Base-by-base conservation (phyloP, 2,113 vertebrate genomes). In the Oceanites oceanicus region DNA sequence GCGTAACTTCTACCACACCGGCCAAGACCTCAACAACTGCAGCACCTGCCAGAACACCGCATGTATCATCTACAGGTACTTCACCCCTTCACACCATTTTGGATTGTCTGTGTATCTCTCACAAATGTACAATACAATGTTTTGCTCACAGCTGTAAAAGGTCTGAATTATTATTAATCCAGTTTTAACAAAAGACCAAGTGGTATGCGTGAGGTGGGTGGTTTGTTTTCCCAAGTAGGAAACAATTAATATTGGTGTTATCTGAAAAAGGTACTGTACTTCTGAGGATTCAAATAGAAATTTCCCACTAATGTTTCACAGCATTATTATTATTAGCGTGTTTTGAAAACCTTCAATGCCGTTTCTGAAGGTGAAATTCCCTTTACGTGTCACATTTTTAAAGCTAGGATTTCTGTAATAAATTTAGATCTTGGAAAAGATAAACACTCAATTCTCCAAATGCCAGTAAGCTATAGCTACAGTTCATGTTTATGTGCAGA, bases 21-120 rank as follows among this genome's bases (percentile, higher is more conserved):
- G 99, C 92, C 99, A 99, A 98, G 99, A 99, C 97, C 99, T 99
- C 90, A 99, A 99, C 99, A 99, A 99, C 93, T 99, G 99, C 97
- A 97, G 99, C 68, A 99, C 99, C 93, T 99, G 99, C 72, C 99
- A 99, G 98, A 99, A 99, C 98, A 99, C 99, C 1, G 99, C 99
- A 25, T 99, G 99, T 98, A 99, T 99, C 98, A 99, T 99, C 92
- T 99, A 99, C 99, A 99, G 99, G 99, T 99, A 99, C 97, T 44
- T 42, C 29, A 1, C 52, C 99, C 98, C 96, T 75, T 62, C 58
- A 4, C 30, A 17, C 22, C 7, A 7, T 2, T 3, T 11, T 63
- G 27, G 29, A 29, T 36, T 40, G 50, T 30, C 78, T 78, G 15
- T 50, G 13, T 6, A 11, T 18, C 9, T 16, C 29, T 30, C 18